Conservation (phyloP, 2,797 vertebrate species). For the Carcharodon carcharias region DNA sequence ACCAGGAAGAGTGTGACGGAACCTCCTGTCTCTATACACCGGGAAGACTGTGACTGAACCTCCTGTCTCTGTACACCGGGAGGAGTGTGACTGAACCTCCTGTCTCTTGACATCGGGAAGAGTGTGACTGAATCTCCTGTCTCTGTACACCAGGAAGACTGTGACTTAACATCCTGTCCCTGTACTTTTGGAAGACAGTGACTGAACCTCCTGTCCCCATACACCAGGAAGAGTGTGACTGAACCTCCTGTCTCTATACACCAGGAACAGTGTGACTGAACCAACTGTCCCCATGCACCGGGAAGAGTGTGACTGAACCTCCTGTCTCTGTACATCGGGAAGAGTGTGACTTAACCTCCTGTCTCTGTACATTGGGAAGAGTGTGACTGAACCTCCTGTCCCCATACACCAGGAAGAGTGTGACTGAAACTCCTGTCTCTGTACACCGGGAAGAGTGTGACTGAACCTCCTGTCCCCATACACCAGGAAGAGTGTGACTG, state of each 20-base stretch:
- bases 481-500: not conserved
- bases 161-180: not conserved
- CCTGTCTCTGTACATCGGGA: too few relatives aligned
- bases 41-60: not conserved
- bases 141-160: not conserved
- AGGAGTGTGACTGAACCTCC: not conserved
- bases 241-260: not conserved
- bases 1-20: too few relatives aligned
- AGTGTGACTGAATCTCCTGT: not conserved
- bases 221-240: not conserved
- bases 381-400: not conserved
- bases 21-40: not conserved
- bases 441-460: not conserved
- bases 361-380: too few relatives aligned
- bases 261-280: not conserved
- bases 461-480: not conserved
- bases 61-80: not conserved
- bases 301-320: too few relatives aligned
- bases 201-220: too few relatives aligned
- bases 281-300: too few relatives aligned
- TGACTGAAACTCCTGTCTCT: too few relatives aligned
- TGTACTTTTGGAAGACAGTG: too few relatives aligned
- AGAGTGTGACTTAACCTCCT: not conserved
- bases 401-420: too few relatives aligned
- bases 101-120: not conserved